phyloP scores from a whole-genome alignment of 1,140 invertebrate genomes.

The Bombus difficillimus region DNA sequence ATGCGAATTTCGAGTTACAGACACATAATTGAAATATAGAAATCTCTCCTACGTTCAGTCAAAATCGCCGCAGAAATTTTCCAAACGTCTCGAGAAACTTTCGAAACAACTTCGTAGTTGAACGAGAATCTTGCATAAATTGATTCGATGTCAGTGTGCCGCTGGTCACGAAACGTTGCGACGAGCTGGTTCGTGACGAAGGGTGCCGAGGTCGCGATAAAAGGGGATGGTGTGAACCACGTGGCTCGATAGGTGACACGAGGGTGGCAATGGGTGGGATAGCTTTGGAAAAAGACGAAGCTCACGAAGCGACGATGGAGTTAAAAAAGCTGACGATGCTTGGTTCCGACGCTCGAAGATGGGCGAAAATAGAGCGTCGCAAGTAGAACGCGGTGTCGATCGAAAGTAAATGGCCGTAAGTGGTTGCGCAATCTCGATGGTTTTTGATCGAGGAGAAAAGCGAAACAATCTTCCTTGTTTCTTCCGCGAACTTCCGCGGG shows the following conservation, averaged over 20 bases:
- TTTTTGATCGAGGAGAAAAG: constrained; percentile 21
- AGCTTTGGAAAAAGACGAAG: constrained; percentile 35
- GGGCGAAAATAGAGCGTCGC: constrained; percentile 46
- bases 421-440: constrained; percentile 54
- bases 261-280: constrained; percentile 24
- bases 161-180: constrained; percentile 27
- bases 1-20: not conserved
- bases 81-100: not conserved
- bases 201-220: not conserved
- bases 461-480: constrained; percentile 26
- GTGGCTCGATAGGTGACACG: not conserved
- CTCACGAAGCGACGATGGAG: constrained; percentile 63
- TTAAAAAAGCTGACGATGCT: constrained; percentile 75
- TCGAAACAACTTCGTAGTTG: not conserved
- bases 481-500: not conserved
- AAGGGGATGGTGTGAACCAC: not conserved
- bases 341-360: constrained; percentile 46
- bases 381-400: constrained; percentile 41
- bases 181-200: not conserved
- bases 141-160: constrained; percentile 25
- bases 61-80: not conserved
- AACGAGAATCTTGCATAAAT: not conserved
- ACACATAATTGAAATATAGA: not conserved
- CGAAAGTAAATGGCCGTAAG: constrained; percentile 62
- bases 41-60: too few relatives aligned